Conservation (phyloP, 2,797 vertebrate species). For the Gephyroberyx darwinii region DNA sequence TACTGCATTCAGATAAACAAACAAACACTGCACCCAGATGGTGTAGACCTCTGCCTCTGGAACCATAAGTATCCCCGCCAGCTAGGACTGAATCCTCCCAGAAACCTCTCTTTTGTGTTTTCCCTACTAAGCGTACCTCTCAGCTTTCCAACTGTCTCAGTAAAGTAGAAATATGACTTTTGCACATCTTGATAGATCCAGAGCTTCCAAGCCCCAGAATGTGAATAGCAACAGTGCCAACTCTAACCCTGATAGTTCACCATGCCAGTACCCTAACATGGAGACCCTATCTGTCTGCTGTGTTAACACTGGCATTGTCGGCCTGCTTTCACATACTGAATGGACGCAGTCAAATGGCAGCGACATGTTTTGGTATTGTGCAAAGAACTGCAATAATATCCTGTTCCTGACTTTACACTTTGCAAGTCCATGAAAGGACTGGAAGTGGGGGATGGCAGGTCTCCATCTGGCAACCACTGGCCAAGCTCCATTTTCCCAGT, state of each 20-base stretch:
- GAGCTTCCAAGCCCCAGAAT: constrained; percentile 34
- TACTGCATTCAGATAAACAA: too few species aligned
- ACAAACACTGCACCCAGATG: too few species aligned
- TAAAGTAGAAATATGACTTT: constrained; percentile 34
- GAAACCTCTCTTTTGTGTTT: background rate
- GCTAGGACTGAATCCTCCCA: background rate
- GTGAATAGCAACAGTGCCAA: constrained; percentile 52
- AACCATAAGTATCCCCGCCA: background rate
- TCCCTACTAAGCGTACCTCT: background rate
- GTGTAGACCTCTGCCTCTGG: background rate
- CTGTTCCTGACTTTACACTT: constrained; percentile 80
- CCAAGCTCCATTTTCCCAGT: constrained; percentile 62
- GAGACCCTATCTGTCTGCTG: constrained; percentile 61
- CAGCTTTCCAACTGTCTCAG: constrained; percentile 34
- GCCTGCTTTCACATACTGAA: constrained; percentile 70
- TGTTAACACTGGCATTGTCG: constrained; percentile 68
- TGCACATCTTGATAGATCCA: constrained; percentile 30
- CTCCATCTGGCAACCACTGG: constrained; percentile 71
- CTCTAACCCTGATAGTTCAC: constrained; percentile 31
- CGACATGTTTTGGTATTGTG: constrained; percentile 77
- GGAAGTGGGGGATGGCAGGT: constrained; percentile 57
- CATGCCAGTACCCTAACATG: constrained; percentile 61
- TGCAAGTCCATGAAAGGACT: constrained; percentile 75
- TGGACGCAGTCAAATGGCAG: constrained; percentile 74
- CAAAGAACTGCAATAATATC: constrained; percentile 80